phyloP scores from a whole-genome alignment of 2,113 vertebrate species.

The Nasalis larvatus region DNA sequence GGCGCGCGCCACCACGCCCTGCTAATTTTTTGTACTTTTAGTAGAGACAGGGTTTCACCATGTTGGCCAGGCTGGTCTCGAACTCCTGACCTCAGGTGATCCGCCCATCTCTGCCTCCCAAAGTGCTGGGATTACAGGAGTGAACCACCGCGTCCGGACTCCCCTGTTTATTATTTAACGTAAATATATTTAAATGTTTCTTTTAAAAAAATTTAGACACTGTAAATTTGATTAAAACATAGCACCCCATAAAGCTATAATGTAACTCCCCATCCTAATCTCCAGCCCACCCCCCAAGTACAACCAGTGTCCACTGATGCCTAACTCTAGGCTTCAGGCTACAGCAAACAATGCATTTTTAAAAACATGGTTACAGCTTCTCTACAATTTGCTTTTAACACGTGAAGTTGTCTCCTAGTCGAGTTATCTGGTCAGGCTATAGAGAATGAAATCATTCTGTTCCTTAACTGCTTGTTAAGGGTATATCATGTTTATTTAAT shows the following conservation, averaged over 20 bases:
- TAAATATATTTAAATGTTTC: not conserved
- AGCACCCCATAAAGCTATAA: too few relatives aligned
- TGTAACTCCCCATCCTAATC: not conserved
- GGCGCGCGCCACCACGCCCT: too few relatives aligned
- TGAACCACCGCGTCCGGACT: too few relatives aligned
- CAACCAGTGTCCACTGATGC: not conserved
- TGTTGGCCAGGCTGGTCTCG: too few relatives aligned
- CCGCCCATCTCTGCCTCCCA: too few relatives aligned
- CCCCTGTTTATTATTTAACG: not conserved
- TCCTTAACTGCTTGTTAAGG: not conserved
- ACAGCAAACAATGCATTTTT: not conserved
- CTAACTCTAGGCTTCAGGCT: not conserved
- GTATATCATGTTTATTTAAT: not conserved
- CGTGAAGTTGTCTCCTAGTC: not conserved
- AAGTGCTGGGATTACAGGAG: too few relatives aligned
- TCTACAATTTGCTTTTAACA: constrained; percentile 8
- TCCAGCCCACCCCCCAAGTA: not conserved
- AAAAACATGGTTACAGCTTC: not conserved
- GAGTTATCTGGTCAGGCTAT: not conserved
- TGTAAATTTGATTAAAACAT: not conserved
- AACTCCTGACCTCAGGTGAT: too few relatives aligned
- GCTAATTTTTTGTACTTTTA: too few relatives aligned
- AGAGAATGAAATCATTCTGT: not conserved
- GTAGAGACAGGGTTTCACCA: too few relatives aligned
- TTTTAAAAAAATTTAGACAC: not conserved